phyloP scores from a whole-genome alignment of 2,888 invertebrate species.

The Eurytoma adleriae region DNA sequence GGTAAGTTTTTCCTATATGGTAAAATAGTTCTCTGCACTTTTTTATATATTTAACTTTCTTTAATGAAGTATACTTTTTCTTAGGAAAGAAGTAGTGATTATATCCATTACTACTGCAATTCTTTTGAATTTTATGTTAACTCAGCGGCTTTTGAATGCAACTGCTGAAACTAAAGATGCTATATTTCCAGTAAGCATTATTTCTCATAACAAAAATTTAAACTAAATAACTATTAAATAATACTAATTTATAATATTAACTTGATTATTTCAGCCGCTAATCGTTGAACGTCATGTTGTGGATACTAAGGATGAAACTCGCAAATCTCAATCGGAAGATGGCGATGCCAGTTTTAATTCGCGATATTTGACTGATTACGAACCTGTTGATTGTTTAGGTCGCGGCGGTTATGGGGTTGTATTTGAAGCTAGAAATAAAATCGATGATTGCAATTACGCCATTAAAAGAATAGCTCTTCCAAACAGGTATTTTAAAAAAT shows the following conservation, averaged over 20 bases:
- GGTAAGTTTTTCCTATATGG: conserved; percentile 74
- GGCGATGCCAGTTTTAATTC: conserved; percentile 68
- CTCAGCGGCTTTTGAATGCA: conserved; percentile 74
- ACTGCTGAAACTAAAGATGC: conserved; percentile 65
- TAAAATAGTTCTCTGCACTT: neutral
- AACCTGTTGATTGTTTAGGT: conserved; percentile 87
- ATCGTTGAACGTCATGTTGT: conserved; percentile 68
- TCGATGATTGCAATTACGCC: conserved; percentile 96
- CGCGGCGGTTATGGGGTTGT: conserved; percentile 98
- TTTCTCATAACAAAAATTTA: conserved; percentile 35
- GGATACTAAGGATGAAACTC: conserved; percentile 70
- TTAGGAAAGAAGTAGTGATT: conserved; percentile 86
- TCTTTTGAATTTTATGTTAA: conserved; percentile 82
- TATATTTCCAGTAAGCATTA: conserved; percentile 64
- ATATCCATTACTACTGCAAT: conserved; percentile 86
- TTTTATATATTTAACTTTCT: conserved; percentile 1
- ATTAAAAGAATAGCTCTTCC: conserved; percentile 95
- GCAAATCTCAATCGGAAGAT: conserved; percentile 65
- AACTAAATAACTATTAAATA: conserved; percentile 2
- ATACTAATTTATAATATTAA: conserved; percentile 3
- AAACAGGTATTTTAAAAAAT: conserved; percentile 79
- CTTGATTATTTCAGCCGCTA: conserved; percentile 64
- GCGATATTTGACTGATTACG: conserved; percentile 91
- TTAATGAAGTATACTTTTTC: conserved; percentile 58
- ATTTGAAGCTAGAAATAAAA: conserved; percentile 94